Conservation (phyloP, 2,888 invertebrate species). For the Cryptocephalus primarius region DNA sequence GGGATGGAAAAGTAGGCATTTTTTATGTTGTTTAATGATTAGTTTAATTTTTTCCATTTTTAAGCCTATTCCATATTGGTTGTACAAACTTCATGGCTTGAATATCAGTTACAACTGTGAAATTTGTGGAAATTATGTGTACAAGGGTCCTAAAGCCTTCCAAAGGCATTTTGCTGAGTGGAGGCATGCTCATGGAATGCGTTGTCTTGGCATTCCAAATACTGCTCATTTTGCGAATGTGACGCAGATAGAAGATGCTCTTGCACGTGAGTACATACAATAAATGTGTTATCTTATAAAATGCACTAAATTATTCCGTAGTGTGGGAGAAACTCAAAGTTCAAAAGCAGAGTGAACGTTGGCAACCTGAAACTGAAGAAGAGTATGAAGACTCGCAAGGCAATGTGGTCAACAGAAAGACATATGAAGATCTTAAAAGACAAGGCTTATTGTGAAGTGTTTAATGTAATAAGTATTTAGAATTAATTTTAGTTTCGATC, state of each 20-base stretch:
- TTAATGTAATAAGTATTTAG: neutral
- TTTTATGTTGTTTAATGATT: neutral
- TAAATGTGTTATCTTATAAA: neutral
- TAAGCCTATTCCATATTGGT: constrained; percentile 83
- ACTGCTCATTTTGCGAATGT: constrained; percentile 99
- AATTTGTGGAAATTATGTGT: constrained; percentile 97
- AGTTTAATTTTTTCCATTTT: constrained; percentile 16
- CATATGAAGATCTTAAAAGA: constrained; percentile 95
- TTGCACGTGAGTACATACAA: constrained; percentile 56
- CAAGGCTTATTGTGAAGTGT: constrained; percentile 79
- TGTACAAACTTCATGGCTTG: constrained; percentile 96
- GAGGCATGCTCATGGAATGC: constrained; percentile 87
- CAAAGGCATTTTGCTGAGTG: constrained; percentile 97
- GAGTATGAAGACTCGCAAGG: constrained; percentile 98
- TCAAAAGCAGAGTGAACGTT: constrained; percentile 90
- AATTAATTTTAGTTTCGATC: neutral
- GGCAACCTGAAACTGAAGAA: constrained; percentile 94
- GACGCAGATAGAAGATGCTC: constrained; percentile 95
- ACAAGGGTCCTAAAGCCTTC: constrained; percentile 98
- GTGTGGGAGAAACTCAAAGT: constrained; percentile 97
- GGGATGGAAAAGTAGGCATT: constrained; percentile 82
- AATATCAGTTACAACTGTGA: constrained; percentile 99
- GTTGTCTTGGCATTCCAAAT: constrained; percentile 95
- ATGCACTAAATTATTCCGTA: constrained; percentile 25
- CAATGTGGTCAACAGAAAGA: constrained; percentile 97